A percentile compares a stretch with the other conserved stretches of the same genome.
Evolutionary conservation across 35 echinoderm and acorn worm species (phyloP).

Genomic region (Heliocidaris tuberculata): DNA sequence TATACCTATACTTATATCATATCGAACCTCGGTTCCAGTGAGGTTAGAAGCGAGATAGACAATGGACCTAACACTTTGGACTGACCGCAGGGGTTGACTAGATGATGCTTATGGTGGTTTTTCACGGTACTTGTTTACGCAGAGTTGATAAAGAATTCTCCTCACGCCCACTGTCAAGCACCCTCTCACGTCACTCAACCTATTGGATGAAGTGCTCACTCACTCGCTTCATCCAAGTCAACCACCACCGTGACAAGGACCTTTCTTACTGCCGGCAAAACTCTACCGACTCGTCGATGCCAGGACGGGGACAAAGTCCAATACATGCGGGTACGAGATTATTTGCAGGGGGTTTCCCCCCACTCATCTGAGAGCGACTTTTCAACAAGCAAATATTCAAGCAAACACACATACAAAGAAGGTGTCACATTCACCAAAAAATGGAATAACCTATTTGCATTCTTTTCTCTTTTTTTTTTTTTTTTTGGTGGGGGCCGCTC

Average conservation of each 20-base stretch:
- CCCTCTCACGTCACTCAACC: neutral
- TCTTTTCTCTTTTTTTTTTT: no score
- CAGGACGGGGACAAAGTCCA: neutral
- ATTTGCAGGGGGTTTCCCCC: no score
- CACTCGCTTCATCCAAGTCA: neutral
- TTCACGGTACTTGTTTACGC: conserved; percentile 9
- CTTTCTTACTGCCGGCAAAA: neutral
- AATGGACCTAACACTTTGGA: neutral
- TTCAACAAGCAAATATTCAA: no score
- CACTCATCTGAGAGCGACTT: no score
- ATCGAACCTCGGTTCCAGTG: neutral
- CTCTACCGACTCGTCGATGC: neutral
- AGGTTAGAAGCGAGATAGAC: neutral
- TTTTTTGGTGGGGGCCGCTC: no score
- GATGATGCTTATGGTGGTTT: neutral
- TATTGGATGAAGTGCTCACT: neutral
- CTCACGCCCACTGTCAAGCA: neutral
- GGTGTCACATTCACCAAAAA: no score
- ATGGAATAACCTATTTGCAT: no score
- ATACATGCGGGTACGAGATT: no score
- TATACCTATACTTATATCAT: no score
- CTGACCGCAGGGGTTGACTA: neutral
- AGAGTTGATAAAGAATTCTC: neutral
- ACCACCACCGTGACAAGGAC: neutral
- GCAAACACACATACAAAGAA: no score